phyloP scores from a whole-genome alignment of 1,140 invertebrate genomes.

The Drosophila pruinosa region DNA sequence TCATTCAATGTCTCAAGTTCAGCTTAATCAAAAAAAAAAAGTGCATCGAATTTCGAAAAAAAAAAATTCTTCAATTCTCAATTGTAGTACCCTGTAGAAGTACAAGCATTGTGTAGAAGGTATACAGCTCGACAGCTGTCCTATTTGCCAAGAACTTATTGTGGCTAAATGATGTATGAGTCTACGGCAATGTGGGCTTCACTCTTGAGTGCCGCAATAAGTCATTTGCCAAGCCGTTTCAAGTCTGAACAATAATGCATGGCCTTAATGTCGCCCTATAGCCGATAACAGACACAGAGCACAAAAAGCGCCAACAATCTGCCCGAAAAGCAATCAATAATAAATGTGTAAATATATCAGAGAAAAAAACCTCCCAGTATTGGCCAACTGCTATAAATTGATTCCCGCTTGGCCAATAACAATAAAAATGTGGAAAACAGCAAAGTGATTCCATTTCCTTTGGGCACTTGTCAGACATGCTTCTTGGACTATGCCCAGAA shows the following conservation, averaged over 20 bases:
- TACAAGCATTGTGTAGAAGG: background rate
- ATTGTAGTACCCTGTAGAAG: background rate
- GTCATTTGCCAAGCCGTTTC: constrained; percentile 23
- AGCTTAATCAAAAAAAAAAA: background rate
- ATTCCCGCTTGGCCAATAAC: constrained; percentile 15
- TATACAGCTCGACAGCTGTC: background rate
- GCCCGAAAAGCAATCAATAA: constrained; percentile 34
- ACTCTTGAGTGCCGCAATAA: constrained; percentile 25
- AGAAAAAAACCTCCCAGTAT: background rate
- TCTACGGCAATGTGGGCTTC: background rate
- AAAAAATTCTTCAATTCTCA: background rate
- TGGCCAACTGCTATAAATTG: constrained; percentile 2
- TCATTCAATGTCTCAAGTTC: constrained; percentile 13
- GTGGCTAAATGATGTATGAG: constrained; percentile 10
- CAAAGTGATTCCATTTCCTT: background rate
- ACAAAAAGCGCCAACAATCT: constrained; percentile 5
- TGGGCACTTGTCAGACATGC: background rate
- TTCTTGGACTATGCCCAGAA: constrained; percentile 58
- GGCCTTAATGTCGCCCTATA: constrained; percentile 27
- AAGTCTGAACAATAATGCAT: constrained; percentile 26
- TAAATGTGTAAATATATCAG: constrained; percentile 15
- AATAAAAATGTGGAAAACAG: background rate
- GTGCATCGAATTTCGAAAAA: background rate
- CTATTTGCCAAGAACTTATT: constrained; percentile 19
- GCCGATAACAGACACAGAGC: constrained; percentile 15